Percentiles rank a stretch among this genome's conserved stretches.
Evolutionary conservation across 2,113 vertebrate genomes (phyloP).

Genomic region (Sialia sialis): DNA sequence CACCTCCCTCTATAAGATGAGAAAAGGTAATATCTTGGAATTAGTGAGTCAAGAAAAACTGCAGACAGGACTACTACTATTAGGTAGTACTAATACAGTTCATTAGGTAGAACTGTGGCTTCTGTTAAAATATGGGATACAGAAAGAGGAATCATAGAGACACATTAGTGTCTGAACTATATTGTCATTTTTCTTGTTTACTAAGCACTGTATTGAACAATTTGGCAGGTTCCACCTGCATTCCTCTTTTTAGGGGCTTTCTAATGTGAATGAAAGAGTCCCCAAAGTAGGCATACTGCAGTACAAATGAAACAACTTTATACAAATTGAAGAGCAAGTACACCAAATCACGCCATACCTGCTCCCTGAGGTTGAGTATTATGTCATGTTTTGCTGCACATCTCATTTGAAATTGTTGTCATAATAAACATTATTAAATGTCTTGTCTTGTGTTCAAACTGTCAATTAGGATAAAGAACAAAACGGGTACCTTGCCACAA

Average conservation of each 20-base stretch:
- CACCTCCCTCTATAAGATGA: background rate
- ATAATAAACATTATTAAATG: slow-evolving; percentile 21
- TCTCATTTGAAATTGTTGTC: background rate
- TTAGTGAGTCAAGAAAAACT: background rate
- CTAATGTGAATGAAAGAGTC: background rate
- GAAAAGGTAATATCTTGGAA: background rate
- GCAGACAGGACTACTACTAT: background rate
- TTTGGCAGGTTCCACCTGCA: background rate
- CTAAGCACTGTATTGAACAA: background rate
- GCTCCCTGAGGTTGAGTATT: background rate
- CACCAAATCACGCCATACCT: fast-evolving
- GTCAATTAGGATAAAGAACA: background rate
- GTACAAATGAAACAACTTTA: no score
- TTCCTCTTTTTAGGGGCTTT: background rate
- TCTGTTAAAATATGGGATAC: background rate
- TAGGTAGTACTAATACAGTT: background rate
- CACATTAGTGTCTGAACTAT: background rate
- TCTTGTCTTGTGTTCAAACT: background rate
- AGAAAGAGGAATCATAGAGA: background rate
- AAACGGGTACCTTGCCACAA: background rate
- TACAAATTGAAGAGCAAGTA: no score
- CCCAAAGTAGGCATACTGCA: background rate
- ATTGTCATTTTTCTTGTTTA: background rate
- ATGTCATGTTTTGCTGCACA: background rate
- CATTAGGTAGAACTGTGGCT: background rate